Conservation (phyloP, 2,113 vertebrate genomes). For the Prinia subflava region DNA sequence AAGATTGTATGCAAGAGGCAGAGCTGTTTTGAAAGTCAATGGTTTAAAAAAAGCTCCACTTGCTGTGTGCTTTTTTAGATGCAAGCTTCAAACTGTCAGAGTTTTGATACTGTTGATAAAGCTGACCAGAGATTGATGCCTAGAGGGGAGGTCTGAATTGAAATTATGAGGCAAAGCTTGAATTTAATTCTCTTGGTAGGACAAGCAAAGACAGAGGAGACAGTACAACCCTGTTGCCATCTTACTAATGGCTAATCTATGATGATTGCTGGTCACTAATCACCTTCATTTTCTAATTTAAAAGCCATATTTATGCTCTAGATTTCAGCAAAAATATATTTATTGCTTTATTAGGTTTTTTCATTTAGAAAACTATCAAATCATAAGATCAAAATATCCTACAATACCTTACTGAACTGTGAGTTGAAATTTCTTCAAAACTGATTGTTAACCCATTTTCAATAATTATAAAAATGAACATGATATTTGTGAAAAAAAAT, state of each 20-base stretch:
- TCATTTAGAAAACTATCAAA: background rate
- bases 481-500: background rate
- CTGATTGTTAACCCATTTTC: background rate
- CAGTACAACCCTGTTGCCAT: background rate
- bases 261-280: background rate
- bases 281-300: background rate
- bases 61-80: constrained; percentile 54
- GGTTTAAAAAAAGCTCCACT: constrained; percentile 36
- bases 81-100: constrained; percentile 71
- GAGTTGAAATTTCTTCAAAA: background rate
- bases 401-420: background rate
- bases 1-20: constrained; percentile 52
- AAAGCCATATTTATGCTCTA: background rate
- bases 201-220: background rate
- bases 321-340: background rate
- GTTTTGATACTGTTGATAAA: constrained; percentile 73
- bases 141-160: constrained; percentile 41
- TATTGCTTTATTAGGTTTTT: background rate
- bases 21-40: constrained; percentile 75
- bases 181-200: constrained; percentile 55
- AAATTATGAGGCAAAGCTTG: constrained; percentile 69
- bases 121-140: constrained; percentile 52
- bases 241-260: background rate
- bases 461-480: background rate
- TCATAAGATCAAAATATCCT: background rate